These are phyloP conservation scores for Cremastinae sp. DNA, from an alignment of 2,888 invertebrate species.

Conservation along the genomic window DNA sequence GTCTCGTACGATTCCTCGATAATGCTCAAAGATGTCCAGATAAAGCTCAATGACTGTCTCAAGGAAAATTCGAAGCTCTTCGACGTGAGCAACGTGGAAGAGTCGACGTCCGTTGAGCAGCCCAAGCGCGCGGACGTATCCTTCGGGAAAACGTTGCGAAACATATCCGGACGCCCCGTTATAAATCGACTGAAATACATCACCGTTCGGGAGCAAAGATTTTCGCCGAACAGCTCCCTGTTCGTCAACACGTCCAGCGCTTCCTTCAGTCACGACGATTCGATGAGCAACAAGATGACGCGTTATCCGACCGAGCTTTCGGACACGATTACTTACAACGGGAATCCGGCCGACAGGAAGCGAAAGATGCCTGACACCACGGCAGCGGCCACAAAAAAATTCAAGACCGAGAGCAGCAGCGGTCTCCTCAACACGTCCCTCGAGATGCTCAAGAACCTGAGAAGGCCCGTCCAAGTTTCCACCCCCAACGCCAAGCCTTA, in stretches of 20 bases:
- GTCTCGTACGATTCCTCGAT: conserved; percentile 73
- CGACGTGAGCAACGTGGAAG: conserved; percentile 60
- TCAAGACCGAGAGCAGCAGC: conserved; percentile 65
- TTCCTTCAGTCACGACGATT: conserved; percentile 68
- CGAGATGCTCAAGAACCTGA: conserved; percentile 69
- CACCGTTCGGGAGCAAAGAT: conserved; percentile 71
- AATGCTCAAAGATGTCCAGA: conserved; percentile 75
- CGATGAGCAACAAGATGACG: conserved; percentile 66
- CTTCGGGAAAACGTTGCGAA: conserved; percentile 76
- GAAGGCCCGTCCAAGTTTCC: conserved; percentile 73
- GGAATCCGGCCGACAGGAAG: conserved; percentile 70
- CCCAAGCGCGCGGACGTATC: conserved; percentile 67
- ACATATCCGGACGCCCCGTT: conserved; percentile 75
- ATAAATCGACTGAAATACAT: conserved; percentile 73
- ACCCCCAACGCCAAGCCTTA: conserved; percentile 68
- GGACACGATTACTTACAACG: conserved; percentile 66
- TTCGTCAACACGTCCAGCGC: conserved; percentile 75
- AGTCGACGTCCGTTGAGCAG: neutral
- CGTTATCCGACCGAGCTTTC: conserved; percentile 66
- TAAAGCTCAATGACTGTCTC: conserved; percentile 75
- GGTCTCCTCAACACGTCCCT: conserved; percentile 71
- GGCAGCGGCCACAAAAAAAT: conserved; percentile 66
- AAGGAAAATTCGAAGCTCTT: conserved; percentile 71
- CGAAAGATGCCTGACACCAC: conserved; percentile 66
- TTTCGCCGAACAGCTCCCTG: conserved; percentile 76